Evolutionary conservation across 2,888 invertebrate genomes (phyloP).

Genomic region (Dioctria rufipes): DNA sequence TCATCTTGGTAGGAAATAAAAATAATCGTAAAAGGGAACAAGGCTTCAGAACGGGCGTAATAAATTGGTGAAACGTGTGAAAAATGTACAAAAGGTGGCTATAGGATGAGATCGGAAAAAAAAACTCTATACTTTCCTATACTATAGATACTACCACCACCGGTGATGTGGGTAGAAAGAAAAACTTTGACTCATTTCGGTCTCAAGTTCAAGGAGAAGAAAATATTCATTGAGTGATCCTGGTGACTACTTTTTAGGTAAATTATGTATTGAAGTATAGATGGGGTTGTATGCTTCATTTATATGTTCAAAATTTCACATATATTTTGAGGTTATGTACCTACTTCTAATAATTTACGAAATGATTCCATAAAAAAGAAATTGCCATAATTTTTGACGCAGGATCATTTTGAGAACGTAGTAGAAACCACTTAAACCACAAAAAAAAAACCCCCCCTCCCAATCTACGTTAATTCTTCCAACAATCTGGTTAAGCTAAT

Average conservation of each 20-base stretch:
- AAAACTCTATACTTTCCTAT: too few species aligned
- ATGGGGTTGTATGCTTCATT: slow-evolving; percentile 29
- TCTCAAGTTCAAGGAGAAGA: background rate
- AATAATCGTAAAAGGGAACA: slow-evolving; percentile 50
- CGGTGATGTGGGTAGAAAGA: background rate
- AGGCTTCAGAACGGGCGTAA: slow-evolving; percentile 45
- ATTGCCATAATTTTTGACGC: background rate
- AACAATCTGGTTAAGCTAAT: slow-evolving; percentile 10
- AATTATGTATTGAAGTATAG: background rate
- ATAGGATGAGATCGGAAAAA: slow-evolving; percentile 23
- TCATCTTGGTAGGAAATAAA: slow-evolving; percentile 24
- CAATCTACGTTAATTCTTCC: slow-evolving; percentile 8
- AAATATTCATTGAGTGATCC: slow-evolving; percentile 28
- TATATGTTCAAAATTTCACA: slow-evolving; percentile 33
- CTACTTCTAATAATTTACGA: background rate
- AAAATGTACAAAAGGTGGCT: slow-evolving; percentile 38
- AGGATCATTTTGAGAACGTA: background rate
- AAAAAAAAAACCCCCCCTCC: background rate
- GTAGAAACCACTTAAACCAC: too few species aligned
- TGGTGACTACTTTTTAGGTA: background rate
- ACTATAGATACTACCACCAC: background rate
- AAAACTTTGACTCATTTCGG: background rate
- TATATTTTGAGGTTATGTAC: background rate
- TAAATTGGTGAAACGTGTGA: slow-evolving; percentile 42
- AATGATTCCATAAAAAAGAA: slow-evolving; percentile 1